Percentiles rank a stretch among this genome's conserved stretches.
These are phyloP conservation scores for Catharus fuscescens DNA, from an alignment of 2,113 vertebrate species.

Conservation along the genomic window DNA sequence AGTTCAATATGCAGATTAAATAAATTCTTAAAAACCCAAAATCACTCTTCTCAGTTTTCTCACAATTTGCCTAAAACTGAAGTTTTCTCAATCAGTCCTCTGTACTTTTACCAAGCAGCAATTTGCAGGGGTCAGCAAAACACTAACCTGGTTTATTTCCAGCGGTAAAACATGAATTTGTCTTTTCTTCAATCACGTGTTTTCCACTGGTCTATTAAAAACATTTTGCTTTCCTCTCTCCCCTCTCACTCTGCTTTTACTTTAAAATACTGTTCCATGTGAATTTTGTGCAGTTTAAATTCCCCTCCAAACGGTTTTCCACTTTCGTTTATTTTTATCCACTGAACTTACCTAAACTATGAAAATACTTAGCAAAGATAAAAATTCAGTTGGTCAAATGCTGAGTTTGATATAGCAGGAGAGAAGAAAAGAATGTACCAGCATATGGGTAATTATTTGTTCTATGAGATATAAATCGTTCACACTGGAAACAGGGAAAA, in stretches of 20 bases:
- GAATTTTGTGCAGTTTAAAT: neutral
- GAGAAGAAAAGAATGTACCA: neutral
- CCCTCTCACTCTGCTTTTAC: neutral
- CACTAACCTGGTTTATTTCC: neutral
- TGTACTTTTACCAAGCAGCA: neutral
- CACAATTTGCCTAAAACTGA: neutral
- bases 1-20: conserved; percentile 37
- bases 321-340: neutral
- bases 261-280: neutral
- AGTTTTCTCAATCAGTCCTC: neutral
- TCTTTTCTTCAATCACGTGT: neutral
- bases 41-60: neutral
- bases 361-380: neutral
- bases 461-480: neutral
- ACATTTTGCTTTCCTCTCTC: neutral
- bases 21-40: neutral
- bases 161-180: neutral
- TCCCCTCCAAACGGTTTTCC: neutral
- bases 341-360: neutral
- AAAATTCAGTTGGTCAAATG: neutral
- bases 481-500: neutral
- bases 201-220: neutral
- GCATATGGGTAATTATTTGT: rapidly evolving
- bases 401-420: neutral
- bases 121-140: neutral